Percentiles rank a stretch among this genome's conserved stretches.
Evolutionary conservation across 1,140 invertebrate species (phyloP).

Genomic region (Spodoptera frugiperda): DNA sequence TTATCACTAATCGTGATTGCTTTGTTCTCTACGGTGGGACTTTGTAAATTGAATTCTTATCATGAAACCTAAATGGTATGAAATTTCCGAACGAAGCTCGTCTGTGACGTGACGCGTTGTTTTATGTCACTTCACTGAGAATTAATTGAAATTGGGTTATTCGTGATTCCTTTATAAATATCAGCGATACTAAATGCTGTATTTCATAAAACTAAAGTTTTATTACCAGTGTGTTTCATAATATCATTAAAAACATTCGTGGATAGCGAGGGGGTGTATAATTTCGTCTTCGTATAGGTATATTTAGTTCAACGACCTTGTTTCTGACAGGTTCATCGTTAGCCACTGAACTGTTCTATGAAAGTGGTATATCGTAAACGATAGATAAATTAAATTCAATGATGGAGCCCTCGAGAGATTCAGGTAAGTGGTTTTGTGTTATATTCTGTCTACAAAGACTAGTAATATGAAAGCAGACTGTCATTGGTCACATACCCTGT

Average conservation of each 20-base stretch:
- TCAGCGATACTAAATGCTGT: constrained; percentile 33
- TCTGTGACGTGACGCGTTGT: constrained; percentile 81
- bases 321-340: constrained; percentile 86
- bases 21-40: too few species aligned
- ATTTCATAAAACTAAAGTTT: constrained; percentile 45
- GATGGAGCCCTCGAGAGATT: constrained; percentile 84
- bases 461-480: constrained; percentile 26
- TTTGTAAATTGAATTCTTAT: too few species aligned
- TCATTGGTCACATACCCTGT: not conserved
- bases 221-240: constrained; percentile 58
- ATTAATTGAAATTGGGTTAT: constrained; percentile 55
- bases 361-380: constrained; percentile 77
- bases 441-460: not conserved
- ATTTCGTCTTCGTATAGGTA: constrained; percentile 77
- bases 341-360: constrained; percentile 81
- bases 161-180: constrained; percentile 45
- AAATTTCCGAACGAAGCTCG: constrained; percentile 54
- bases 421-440: constrained; percentile 70
- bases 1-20: too few species aligned
- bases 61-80: too few species aligned
- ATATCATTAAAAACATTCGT: constrained; percentile 51
- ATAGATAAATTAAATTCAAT: constrained; percentile 70
- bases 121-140: constrained; percentile 74
- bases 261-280: constrained; percentile 61
- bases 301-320: constrained; percentile 86